These are phyloP conservation scores for Melipona quadrifasciata DNA, from an alignment of 1,140 invertebrate species.

Conservation along the genomic window DNA sequence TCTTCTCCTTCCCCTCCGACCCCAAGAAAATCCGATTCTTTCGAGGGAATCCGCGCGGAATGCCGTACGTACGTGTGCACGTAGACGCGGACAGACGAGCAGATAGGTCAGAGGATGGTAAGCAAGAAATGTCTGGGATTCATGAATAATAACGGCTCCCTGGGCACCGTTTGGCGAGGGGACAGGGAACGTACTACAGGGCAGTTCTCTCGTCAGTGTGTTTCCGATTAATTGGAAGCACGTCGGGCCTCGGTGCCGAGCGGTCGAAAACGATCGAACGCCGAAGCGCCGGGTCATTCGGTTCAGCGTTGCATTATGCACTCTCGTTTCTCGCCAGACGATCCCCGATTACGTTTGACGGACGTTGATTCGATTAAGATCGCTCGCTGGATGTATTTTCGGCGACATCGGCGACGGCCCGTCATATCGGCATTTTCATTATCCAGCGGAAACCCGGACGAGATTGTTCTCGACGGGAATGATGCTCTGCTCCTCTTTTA, in stretches of 20 bases:
- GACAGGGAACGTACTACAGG: not conserved
- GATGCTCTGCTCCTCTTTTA: not conserved
- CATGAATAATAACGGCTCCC: slow-evolving; percentile 49
- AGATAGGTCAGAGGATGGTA: not conserved
- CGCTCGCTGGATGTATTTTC: slow-evolving; percentile 30
- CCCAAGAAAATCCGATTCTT: not conserved
- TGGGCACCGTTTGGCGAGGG: slow-evolving; percentile 7
- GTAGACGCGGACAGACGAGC: slow-evolving; percentile 34
- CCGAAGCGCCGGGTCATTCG: not conserved
- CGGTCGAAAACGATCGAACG: not conserved
- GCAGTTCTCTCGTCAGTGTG: not conserved
- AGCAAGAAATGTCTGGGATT: slow-evolving; percentile 44
- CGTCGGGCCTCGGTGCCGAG: not conserved
- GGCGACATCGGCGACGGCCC: not conserved
- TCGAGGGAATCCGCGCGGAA: not conserved
- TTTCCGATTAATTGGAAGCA: slow-evolving; percentile 18
- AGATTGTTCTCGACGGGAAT: not conserved
- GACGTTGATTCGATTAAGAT: slow-evolving; percentile 40
- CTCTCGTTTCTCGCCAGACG: not conserved
- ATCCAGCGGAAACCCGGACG: not conserved
- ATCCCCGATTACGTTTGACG: slow-evolving; percentile 15
- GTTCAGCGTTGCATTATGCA: slow-evolving; percentile 26
- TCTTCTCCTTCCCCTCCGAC: not conserved
- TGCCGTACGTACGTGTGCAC: not conserved
- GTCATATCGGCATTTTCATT: not conserved